Conservation (phyloP, 2,113 vertebrate genomes). For the Syngnathus typhle region DNA sequence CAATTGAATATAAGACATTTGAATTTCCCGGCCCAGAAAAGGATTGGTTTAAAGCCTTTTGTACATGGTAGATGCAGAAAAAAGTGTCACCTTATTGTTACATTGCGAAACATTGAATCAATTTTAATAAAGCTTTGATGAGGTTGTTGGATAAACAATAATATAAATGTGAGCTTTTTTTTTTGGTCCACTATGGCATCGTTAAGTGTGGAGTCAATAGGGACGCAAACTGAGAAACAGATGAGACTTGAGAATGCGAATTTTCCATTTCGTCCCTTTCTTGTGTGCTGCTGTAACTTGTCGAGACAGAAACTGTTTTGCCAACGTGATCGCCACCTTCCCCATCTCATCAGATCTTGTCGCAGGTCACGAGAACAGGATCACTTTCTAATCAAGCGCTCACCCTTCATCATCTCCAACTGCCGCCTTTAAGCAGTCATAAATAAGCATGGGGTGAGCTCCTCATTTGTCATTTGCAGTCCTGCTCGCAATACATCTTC, state of each 20-base stretch:
- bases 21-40: not conserved
- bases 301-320: not conserved
- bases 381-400: conserved; percentile 65
- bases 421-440: conserved; percentile 66
- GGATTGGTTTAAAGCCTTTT: not conserved
- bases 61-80: not conserved
- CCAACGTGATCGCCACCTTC: conserved; percentile 16
- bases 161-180: too few relatives aligned
- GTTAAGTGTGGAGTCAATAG: conserved; percentile 10
- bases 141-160: too few relatives aligned
- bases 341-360: conserved; percentile 45
- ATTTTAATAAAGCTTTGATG: not conserved
- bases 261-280: too few relatives aligned
- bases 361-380: conserved; percentile 35
- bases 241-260: too few relatives aligned
- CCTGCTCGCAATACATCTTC: conserved; percentile 52
- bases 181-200: not conserved
- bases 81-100: not conserved
- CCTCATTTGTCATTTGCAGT: conserved; percentile 60
- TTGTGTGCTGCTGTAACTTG: too few relatives aligned
- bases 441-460: conserved; percentile 57
- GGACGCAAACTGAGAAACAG: too few relatives aligned
- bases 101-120: not conserved
- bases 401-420: conserved; percentile 61
- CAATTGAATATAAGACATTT: conserved; percentile 42